Base-by-base conservation (phyloP, 2,113 vertebrate genomes). In the Saimiri boliviensis region DNA sequence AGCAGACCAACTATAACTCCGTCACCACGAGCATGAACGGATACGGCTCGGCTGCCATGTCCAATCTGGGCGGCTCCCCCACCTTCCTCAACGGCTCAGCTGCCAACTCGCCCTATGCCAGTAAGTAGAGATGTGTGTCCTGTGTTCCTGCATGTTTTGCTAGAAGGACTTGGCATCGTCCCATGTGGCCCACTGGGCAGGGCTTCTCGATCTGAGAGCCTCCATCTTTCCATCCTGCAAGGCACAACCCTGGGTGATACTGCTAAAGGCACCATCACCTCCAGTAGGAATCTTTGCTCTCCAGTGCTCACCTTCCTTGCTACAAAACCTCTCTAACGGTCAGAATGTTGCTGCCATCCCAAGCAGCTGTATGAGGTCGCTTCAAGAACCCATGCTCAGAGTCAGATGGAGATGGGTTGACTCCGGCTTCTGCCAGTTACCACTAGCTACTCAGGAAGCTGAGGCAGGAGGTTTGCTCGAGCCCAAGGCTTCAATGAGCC, bases 91-190 rank as follows among this genome's bases (percentile, higher is more conserved):
- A 99, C 8, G 99, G 99, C 98, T 99, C 99, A 70, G 99, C 99
- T 97, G 99, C 99, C 99, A 99, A 99, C 98, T 99, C 99, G 74
- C 99, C 99, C 98, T 99, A 99, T 96, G 99, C 99, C 98, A 99
- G 99, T 99, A 98, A 99, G 99, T 99, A 98, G 79, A 92, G 52
- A 19, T 68, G 12, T 17, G 21, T 23, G 74, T 96, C 90, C 37
- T 80, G 0, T 52, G 1, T 89, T 89, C 74, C n/a, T 89, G 49
- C 37, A n/a, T 2, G 0, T 63, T 97, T 60, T 45, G 9, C 70
- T 81, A 30, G 27, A 68, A 82, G 82, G 89, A 25, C 37, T 2
- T 0, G 20, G 74, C 35, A 37, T 11, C 2, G 35, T 85, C 54
- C 49, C 77, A 5, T 35, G 70, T 54, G 77, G n/a, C 14, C 96